Evolutionary conservation across 1,140 invertebrate genomes (phyloP).

Genomic region (Ctenoplectra terminalis): DNA sequence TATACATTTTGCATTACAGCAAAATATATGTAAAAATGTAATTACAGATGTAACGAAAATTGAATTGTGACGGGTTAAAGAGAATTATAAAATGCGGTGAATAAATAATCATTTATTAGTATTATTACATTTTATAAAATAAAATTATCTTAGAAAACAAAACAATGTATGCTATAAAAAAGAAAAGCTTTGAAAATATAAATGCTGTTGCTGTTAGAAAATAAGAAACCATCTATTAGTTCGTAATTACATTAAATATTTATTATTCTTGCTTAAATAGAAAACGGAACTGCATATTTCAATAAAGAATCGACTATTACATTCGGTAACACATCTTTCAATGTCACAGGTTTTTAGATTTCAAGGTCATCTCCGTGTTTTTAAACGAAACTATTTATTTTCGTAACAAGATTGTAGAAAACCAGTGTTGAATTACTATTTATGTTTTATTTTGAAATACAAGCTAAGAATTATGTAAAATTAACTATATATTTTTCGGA

Average conservation of each 20-base stretch:
- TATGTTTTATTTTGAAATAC: neutral
- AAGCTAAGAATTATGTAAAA: no score
- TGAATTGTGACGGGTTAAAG: slow-evolving; percentile 18
- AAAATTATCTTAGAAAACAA: neutral
- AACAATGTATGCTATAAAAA: neutral
- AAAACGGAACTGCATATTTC: neutral
- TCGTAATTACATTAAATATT: neutral
- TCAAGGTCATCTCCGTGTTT: neutral
- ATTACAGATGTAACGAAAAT: neutral
- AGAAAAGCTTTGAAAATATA: no score
- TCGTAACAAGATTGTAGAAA: neutral
- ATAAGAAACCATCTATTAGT: neutral
- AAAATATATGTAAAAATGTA: no score
- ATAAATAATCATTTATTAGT: slow-evolving; percentile 31
- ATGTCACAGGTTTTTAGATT: neutral
- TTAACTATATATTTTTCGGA: neutral
- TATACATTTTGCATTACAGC: neutral
- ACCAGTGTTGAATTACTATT: neutral
- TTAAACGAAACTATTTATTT: neutral
- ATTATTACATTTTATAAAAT: slow-evolving; percentile 27
- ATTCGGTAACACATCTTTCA: neutral
- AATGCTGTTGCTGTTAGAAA: neutral
- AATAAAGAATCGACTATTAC: neutral
- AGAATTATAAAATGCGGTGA: slow-evolving; percentile 19
- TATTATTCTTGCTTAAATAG: neutral